Percentiles rank a stretch among this genome's conserved stretches.
Evolutionary conservation across 2,797 vertebrate species (phyloP).

Genomic region (Novumbra hubbsi): DNA sequence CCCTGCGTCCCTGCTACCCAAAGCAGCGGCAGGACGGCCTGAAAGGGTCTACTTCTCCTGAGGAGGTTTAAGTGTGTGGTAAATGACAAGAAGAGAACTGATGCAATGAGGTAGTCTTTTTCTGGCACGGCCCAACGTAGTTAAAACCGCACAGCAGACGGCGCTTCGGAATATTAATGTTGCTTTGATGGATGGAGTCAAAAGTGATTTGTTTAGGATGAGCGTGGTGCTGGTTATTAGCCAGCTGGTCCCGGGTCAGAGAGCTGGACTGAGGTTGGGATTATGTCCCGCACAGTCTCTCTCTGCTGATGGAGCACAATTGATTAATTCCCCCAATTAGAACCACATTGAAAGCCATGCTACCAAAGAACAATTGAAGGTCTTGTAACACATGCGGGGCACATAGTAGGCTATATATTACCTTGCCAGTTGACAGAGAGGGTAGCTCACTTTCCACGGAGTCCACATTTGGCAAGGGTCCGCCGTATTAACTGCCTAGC

Average conservation of each 20-base stretch:
- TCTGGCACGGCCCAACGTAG: conserved; percentile 67
- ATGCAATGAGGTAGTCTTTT: conserved; percentile 62
- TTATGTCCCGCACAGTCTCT: conserved; percentile 62
- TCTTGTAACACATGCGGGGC: conserved; percentile 56
- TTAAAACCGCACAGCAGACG: conserved; percentile 63
- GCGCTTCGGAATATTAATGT: conserved; percentile 75
- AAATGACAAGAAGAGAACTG: conserved; percentile 67
- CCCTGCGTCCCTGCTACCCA: conserved; percentile 16
- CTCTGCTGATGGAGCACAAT: conserved; percentile 72
- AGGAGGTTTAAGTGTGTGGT: conserved; percentile 72
- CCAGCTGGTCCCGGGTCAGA: conserved; percentile 75
- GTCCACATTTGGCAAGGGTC: conserved; percentile 61
- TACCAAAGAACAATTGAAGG: conserved; percentile 65
- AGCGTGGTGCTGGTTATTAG: conserved; percentile 64
- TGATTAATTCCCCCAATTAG: conserved; percentile 80
- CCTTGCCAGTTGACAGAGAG: conserved; percentile 41
- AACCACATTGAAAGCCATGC: conserved; percentile 72
- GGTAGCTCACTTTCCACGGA: conserved; percentile 55
- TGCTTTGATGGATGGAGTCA: conserved; percentile 80
- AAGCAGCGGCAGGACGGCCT: conserved; percentile 47
- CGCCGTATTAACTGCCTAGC: conserved; percentile 54
- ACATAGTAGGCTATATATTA: conserved; percentile 56
- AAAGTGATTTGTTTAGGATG: conserved; percentile 78
- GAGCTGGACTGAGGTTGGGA: conserved; percentile 63
- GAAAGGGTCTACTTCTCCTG: conserved; percentile 64